These are phyloP conservation scores for Conus ventricosus DNA, from an alignment of 1,140 invertebrate species.

Conservation along the genomic window DNA sequence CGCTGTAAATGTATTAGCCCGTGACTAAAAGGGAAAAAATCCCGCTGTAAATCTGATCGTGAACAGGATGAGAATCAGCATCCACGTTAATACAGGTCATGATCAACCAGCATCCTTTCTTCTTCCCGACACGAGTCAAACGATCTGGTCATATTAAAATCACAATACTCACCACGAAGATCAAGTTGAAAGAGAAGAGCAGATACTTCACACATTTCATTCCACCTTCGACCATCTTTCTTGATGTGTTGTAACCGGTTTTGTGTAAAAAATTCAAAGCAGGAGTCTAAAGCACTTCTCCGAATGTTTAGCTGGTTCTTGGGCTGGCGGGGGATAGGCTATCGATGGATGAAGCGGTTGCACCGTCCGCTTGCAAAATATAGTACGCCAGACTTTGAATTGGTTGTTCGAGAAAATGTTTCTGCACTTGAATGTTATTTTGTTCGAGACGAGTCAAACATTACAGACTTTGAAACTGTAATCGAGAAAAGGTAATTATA, in stretches of 20 bases:
- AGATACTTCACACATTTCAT: constrained; percentile 86
- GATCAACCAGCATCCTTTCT: no score
- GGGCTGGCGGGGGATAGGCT: not conserved
- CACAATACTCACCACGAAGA: constrained; percentile 85
- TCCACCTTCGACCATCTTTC: constrained; percentile 74
- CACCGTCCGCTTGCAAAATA: not conserved
- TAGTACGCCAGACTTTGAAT: not conserved
- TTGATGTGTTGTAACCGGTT: not conserved
- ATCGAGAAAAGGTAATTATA: not conserved
- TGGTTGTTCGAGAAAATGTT: not conserved
- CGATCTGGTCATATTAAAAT: no score
- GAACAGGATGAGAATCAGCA: no score
- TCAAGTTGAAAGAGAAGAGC: constrained; percentile 88
- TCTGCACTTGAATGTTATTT: no score
- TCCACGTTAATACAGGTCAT: no score
- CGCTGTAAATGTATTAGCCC: no score
- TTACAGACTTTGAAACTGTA: not conserved
- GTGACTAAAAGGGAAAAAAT: no score
- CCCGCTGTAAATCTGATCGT: no score
- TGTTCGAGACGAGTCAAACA: not conserved
- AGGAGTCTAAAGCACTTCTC: no score
- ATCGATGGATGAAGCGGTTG: not conserved
- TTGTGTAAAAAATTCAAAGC: not conserved
- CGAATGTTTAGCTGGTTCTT: not conserved
- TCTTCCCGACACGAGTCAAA: no score